phyloP scores from a whole-genome alignment of 2,888 invertebrate genomes.

The Bimastos eiseni region DNA sequence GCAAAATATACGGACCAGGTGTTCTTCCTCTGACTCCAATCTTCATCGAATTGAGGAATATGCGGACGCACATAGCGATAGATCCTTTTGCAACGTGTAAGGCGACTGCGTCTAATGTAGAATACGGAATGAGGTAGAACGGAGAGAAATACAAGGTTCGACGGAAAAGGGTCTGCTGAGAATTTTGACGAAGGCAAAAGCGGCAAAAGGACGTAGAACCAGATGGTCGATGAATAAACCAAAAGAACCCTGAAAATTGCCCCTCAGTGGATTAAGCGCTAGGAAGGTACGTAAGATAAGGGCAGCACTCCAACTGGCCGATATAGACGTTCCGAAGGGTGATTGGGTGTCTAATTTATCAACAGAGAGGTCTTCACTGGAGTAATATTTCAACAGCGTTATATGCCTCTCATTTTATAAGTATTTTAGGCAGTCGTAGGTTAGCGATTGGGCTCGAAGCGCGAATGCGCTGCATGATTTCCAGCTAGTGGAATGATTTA shows the following conservation, averaged over 20 bases:
- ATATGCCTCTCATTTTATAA: too few species aligned
- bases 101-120: neutral
- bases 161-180: neutral
- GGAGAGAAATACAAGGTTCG: neutral
- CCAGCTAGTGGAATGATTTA: neutral
- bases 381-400: too few species aligned
- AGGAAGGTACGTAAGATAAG: neutral
- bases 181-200: neutral
- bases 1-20: slow-evolving; percentile 6
- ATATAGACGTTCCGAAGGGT: neutral
- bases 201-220: neutral
- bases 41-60: neutral
- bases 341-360: neutral
- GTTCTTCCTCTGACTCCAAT: neutral
- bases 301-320: neutral
- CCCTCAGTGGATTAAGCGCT: neutral
- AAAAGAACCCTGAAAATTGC: neutral
- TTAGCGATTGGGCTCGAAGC: too few species aligned
- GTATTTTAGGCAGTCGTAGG: too few species aligned
- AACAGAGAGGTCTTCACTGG: neutral
- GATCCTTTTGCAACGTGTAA: neutral
- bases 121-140: neutral
- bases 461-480: neutral
- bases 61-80: neutral
- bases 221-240: neutral